These are phyloP conservation scores for Rattus norvegicus DNA, from an alignment of 2,113 vertebrate species.

Conservation along the genomic window GRCr8 NC_086026.1:95721001-95721500, in stretches of 20 bases:
- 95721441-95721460: background rate
- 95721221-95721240: background rate
- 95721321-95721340: background rate
- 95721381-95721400: background rate
- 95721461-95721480: background rate
- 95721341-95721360: background rate
- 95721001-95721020: background rate
- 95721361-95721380: background rate
- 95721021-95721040: background rate
- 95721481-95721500: background rate
- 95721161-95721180: background rate
- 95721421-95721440: background rate
- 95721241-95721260: background rate
- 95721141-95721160: background rate
- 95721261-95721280: background rate
- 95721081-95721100: slow-evolving; percentile 8
- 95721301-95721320: background rate
- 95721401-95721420: too few species aligned
- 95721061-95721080: background rate
- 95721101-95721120: background rate
- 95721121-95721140: background rate
- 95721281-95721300: background rate
- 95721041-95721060: background rate
- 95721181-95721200: background rate
- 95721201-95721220: background rate